Evolutionary conservation across 1,140 invertebrate species (phyloP).

Genomic region (Ips nitidus): DNA sequence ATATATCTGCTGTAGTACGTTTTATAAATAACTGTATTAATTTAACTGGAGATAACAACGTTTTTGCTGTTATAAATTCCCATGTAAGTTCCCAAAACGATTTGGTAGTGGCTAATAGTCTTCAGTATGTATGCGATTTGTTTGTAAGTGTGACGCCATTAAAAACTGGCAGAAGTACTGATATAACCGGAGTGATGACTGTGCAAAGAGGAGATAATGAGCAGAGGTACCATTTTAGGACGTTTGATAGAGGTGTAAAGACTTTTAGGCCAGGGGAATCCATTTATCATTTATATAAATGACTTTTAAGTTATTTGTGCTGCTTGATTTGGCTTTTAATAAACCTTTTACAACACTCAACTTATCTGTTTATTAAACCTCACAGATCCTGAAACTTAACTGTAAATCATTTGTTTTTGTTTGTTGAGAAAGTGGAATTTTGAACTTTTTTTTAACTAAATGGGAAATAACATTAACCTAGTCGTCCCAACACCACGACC

Average conservation of each 20-base stretch:
- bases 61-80: slow-evolving; percentile 52
- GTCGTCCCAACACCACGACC: no score
- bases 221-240: slow-evolving; percentile 64
- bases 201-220: slow-evolving; percentile 56
- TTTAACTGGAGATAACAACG: slow-evolving; percentile 48
- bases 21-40: slow-evolving; percentile 57
- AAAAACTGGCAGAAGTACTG: slow-evolving; percentile 65
- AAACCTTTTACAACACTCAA: no score
- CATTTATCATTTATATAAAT: slow-evolving; percentile 46
- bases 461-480: no score
- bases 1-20: slow-evolving; percentile 56
- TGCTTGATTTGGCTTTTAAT: neutral
- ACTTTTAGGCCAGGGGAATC: slow-evolving; percentile 64
- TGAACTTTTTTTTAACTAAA: no score
- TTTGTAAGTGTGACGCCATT: slow-evolving; percentile 64
- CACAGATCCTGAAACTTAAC: neutral
- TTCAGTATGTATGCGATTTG: slow-evolving; percentile 64
- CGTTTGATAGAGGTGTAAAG: slow-evolving; percentile 70
- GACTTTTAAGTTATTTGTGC: slow-evolving; percentile 57
- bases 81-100: slow-evolving; percentile 59
- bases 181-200: slow-evolving; percentile 67
- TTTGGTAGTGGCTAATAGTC: slow-evolving; percentile 57
- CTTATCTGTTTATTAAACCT: neutral
- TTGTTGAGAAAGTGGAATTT: no score
- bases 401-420: no score